phyloP scores from a whole-genome alignment of 2,888 invertebrate genomes.

The Tortrix viridana region DNA sequence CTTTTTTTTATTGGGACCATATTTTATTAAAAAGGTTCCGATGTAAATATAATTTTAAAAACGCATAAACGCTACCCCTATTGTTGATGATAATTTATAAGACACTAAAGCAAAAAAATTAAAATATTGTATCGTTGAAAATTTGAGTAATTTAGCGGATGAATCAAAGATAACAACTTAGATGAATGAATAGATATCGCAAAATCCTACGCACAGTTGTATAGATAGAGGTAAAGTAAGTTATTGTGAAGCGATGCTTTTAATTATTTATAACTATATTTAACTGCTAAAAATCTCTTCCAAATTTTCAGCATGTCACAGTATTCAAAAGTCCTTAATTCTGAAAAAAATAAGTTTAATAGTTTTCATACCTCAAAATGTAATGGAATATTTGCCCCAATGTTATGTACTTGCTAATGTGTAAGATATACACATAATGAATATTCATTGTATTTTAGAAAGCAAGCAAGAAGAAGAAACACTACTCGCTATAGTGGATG shows the following conservation, averaged over 20 bases:
- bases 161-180: slow-evolving; percentile 54
- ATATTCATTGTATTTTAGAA: too few relatives aligned
- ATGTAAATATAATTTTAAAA: slow-evolving; percentile 37
- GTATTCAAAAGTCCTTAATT: too few relatives aligned
- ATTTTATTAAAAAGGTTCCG: slow-evolving; percentile 37
- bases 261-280: slow-evolving; percentile 17
- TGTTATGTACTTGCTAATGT: too few relatives aligned
- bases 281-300: slow-evolving; percentile 8
- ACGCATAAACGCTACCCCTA: slow-evolving; percentile 12
- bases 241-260: slow-evolving; percentile 44
- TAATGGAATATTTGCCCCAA: too few relatives aligned
- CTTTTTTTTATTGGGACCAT: slow-evolving; percentile 44
- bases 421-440: too few relatives aligned
- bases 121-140: slow-evolving; percentile 18
- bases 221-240: slow-evolving; percentile 46
- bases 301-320: neutral
- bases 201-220: slow-evolving; percentile 70
- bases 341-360: too few relatives aligned
- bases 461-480: too few relatives aligned
- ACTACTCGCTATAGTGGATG: too few relatives aligned
- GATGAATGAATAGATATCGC: slow-evolving; percentile 61
- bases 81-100: slow-evolving; percentile 20
- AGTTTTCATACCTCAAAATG: too few relatives aligned
- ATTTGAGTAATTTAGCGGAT: slow-evolving; percentile 43
- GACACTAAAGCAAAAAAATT: slow-evolving; percentile 4